Evolutionary conservation across 2,797 vertebrate genomes (phyloP).

Genomic region (Neomorphus geoffroyi): DNA sequence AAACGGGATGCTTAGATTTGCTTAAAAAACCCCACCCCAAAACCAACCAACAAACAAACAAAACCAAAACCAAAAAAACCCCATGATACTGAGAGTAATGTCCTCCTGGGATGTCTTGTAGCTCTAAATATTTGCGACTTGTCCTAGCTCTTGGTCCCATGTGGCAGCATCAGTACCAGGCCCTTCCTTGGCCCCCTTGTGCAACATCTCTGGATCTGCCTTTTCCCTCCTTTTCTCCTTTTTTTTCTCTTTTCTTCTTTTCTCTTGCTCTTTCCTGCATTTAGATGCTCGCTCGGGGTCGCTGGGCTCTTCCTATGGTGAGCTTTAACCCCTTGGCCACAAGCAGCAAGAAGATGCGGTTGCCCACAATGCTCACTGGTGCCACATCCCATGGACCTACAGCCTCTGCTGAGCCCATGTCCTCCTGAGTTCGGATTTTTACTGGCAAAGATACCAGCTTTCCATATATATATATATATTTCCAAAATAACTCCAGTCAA

Average conservation of each 20-base stretch:
- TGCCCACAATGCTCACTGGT: fast-evolving
- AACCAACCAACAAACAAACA: no score
- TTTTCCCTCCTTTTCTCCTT: background rate
- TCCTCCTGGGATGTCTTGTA: background rate
- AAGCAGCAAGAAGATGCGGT: background rate
- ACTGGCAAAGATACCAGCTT: background rate
- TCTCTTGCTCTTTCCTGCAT: background rate
- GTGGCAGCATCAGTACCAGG: fast-evolving
- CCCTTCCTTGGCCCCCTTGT: fast-evolving
- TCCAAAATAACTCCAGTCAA: background rate
- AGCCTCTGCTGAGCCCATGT: fast-evolving
- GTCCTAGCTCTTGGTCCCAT: fast-evolving
- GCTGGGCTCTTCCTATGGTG: fast-evolving
- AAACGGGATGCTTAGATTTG: fast-evolving
- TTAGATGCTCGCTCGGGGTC: fast-evolving
- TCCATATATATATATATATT: background rate
- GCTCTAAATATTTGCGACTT: fast-evolving
- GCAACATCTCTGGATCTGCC: background rate
- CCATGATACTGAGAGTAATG: fast-evolving
- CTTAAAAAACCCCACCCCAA: no score
- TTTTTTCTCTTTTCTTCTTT: background rate
- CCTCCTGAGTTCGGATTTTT: background rate
- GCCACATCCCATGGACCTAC: fast-evolving
- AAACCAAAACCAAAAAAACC: background rate
- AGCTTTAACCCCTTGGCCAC: background rate